A percentile compares a stretch with the other conserved stretches of the same genome.
phyloP scores from a whole-genome alignment of 2,797 vertebrate genomes.

The Calcarius lapponicus region DNA sequence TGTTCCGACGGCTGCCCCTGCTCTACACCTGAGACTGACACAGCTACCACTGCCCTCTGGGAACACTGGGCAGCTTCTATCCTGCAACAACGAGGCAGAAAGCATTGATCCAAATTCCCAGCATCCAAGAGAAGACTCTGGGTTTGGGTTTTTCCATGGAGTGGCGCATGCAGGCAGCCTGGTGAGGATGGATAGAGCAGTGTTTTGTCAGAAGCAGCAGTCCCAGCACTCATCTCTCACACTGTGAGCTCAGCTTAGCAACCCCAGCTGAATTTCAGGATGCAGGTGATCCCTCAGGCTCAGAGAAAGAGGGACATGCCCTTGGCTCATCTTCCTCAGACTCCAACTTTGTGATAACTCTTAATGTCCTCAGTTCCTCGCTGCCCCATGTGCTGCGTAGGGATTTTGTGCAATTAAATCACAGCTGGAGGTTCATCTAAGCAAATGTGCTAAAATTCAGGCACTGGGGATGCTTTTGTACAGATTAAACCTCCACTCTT shows the following conservation, averaged over 20 bases:
- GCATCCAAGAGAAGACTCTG: not conserved
- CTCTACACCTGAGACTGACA: not conserved
- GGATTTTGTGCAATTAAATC: not conserved
- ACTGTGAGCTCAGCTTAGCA: not conserved
- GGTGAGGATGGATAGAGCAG: not conserved
- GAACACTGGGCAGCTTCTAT: not conserved
- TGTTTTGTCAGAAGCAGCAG: not conserved
- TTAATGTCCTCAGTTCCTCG: not conserved
- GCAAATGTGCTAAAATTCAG: not conserved
- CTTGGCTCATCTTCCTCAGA: not conserved
- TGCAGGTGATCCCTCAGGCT: not conserved
- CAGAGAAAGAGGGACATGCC: not conserved
- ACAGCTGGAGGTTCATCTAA: not conserved
- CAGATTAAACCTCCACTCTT: not conserved
- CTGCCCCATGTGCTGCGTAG: rapidly evolving
- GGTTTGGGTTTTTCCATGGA: not conserved
- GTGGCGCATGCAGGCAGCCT: rapidly evolving
- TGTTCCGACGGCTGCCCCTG: not conserved
- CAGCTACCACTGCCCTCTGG: not conserved
- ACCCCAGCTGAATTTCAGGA: not conserved
- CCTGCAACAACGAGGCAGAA: not conserved
- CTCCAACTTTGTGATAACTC: not conserved
- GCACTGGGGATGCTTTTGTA: rapidly evolving
- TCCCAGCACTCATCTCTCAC: not conserved
- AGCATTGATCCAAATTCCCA: not conserved